Evolutionary conservation across 2,888 invertebrate genomes (phyloP).

Genomic region (Cryptocephalus primarius): DNA sequence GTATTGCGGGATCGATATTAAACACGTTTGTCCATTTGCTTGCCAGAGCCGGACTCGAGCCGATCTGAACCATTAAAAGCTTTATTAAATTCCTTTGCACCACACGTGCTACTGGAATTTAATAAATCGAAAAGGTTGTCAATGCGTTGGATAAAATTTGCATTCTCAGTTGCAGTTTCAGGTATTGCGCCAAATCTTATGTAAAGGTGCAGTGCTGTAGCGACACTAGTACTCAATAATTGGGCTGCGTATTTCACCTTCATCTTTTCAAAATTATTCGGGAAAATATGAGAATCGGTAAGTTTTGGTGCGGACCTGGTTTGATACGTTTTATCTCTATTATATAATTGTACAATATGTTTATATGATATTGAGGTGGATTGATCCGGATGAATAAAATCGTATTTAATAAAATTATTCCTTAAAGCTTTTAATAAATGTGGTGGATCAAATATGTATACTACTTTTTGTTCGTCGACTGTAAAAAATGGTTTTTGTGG

Average conservation of each 20-base stretch:
- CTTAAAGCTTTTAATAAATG: constrained; percentile 5
- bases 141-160: no score
- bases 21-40: no score
- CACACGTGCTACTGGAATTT: no score
- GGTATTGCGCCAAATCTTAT: constrained; percentile 4
- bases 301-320: constrained; percentile 5
- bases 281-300: constrained; percentile 5
- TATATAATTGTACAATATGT: constrained; percentile 2
- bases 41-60: no score
- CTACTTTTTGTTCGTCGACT: constrained; percentile 1
- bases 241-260: constrained; percentile 15
- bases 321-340: constrained; percentile 3
- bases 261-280: constrained; percentile 14
- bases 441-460: constrained; percentile 5
- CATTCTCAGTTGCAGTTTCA: no score
- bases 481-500: constrained; percentile 5
- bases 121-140: no score
- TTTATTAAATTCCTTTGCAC: no score
- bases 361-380: not conserved
- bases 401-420: constrained; percentile 5
- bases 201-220: constrained; percentile 12
- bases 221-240: constrained; percentile 14
- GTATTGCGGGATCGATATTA: no score
- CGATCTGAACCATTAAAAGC: no score
- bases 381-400: no score